phyloP scores from a whole-genome alignment of 2,113 vertebrate species.

The Lepisosteus osseus region DNA sequence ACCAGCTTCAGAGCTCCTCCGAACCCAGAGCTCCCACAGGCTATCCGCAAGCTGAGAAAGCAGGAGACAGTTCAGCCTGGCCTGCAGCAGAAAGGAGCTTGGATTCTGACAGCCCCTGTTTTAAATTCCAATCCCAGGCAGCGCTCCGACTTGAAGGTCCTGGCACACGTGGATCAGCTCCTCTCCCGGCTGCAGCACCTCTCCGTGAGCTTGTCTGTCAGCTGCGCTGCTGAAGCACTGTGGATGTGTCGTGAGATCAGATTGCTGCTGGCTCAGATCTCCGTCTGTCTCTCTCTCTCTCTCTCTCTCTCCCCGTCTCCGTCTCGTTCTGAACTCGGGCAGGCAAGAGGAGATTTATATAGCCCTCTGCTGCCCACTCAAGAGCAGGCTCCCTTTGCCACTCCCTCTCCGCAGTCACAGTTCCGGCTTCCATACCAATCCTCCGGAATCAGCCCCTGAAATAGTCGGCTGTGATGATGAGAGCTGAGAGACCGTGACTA shows the following conservation, averaged over 20 bases:
- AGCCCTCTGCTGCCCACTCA: constrained; percentile 41
- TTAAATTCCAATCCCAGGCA: no score
- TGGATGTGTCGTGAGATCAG: not conserved
- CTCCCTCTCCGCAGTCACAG: constrained; percentile 38
- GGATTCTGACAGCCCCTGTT: not conserved
- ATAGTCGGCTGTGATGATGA: constrained; percentile 49
- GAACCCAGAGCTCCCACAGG: no score
- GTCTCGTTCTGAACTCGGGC: constrained; percentile 39
- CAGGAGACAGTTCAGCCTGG: not conserved
- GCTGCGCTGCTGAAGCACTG: not conserved
- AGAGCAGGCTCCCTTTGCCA: constrained; percentile 22
- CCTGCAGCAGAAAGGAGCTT: not conserved
- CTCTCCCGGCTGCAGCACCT: constrained; percentile 1
- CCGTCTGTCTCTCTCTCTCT: constrained; percentile 18
- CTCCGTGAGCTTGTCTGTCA: constrained; percentile 5
- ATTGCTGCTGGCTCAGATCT: not conserved
- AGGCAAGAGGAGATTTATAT: constrained; percentile 54
- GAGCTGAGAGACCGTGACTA: constrained; percentile 29
- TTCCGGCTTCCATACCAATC: constrained; percentile 49
- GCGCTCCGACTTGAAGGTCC: no score
- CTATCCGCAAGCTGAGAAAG: no score
- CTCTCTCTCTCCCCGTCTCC: constrained; percentile 27
- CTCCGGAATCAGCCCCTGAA: constrained; percentile 51
- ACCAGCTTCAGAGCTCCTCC: no score
- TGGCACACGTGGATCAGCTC: no score